Evolutionary conservation across 2,113 vertebrate species (phyloP).

Genomic region (Lagopus leucura): DNA sequence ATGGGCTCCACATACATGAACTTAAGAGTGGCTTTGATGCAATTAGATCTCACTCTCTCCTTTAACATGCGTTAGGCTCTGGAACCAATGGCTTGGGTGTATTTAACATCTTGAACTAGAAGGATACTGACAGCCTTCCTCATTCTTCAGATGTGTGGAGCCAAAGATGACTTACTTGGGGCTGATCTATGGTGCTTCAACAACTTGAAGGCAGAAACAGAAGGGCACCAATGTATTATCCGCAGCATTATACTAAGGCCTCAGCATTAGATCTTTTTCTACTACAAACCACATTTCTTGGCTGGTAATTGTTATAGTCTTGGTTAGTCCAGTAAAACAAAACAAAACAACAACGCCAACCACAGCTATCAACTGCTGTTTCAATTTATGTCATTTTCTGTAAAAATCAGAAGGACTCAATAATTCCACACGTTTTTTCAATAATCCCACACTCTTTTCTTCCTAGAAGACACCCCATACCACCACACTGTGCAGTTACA

Average conservation of each 20-base stretch:
- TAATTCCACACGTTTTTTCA: background rate
- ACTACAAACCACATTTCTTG: constrained; percentile 17
- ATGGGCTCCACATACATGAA: constrained; percentile 86
- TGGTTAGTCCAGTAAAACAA: background rate
- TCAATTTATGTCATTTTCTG: background rate
- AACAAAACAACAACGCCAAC: too few relatives aligned
- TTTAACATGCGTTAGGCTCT: constrained; percentile 76
- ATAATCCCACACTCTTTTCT: background rate
- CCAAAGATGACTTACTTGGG: background rate
- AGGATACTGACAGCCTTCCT: background rate
- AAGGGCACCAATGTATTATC: background rate
- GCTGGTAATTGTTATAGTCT: background rate
- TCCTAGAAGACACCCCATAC: background rate
- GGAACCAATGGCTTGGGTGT: constrained; percentile 36
- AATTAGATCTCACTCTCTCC: constrained; percentile 86
- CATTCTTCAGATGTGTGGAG: background rate
- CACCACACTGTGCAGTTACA: background rate
- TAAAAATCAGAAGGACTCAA: background rate
- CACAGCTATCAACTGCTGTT: background rate
- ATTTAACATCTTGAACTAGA: constrained; percentile 16
- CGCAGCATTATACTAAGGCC: background rate
- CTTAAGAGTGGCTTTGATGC: constrained; percentile 86
- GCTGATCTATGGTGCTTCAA: background rate
- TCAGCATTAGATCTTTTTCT: constrained; percentile 13
- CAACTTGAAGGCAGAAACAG: background rate